A percentile compares a stretch with the other conserved stretches of the same genome.
Conservation (phyloP, 2,797 vertebrate species). For the Spinibarbus caldwelli region DNA sequence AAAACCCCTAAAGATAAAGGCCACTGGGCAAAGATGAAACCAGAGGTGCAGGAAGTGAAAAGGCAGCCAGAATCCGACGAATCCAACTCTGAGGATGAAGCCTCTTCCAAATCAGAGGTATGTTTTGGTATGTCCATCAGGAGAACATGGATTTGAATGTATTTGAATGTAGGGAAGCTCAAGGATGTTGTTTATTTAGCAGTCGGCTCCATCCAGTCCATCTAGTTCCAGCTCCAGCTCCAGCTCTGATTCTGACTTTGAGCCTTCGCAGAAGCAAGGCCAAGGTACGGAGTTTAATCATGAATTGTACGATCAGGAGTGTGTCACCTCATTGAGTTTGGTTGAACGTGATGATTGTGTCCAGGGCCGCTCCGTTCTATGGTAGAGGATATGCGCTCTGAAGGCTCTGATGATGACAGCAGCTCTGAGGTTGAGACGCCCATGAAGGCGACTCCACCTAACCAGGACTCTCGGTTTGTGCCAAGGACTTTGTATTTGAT, state of each 20-base stretch:
- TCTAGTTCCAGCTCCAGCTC: conserved; percentile 94
- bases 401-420: conserved; percentile 92
- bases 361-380: conserved; percentile 88
- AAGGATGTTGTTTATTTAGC: conserved; percentile 56
- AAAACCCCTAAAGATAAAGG: conserved; percentile 89
- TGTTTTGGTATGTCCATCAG: neutral
- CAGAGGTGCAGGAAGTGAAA: conserved; percentile 84
- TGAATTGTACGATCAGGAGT: neutral
- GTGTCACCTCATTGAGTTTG: neutral
- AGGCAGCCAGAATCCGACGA: conserved; percentile 88
- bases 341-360: conserved; percentile 11
- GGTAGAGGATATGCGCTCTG: conserved; percentile 94
- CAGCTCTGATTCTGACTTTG: conserved; percentile 95
- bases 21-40: conserved; percentile 85
- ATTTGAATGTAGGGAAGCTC: neutral
- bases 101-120: conserved; percentile 95
- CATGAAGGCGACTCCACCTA: conserved; percentile 85
- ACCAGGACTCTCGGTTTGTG: conserved; percentile 87
- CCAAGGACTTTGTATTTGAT: neutral
- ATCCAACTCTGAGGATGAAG: conserved; percentile 94
- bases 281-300: conserved; percentile 81
- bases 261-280: conserved; percentile 93
- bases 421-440: conserved; percentile 92
- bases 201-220: conserved; percentile 90
- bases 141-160: neutral